Conservation (phyloP, 2,797 vertebrate species). For the Morelia viridis region DNA sequence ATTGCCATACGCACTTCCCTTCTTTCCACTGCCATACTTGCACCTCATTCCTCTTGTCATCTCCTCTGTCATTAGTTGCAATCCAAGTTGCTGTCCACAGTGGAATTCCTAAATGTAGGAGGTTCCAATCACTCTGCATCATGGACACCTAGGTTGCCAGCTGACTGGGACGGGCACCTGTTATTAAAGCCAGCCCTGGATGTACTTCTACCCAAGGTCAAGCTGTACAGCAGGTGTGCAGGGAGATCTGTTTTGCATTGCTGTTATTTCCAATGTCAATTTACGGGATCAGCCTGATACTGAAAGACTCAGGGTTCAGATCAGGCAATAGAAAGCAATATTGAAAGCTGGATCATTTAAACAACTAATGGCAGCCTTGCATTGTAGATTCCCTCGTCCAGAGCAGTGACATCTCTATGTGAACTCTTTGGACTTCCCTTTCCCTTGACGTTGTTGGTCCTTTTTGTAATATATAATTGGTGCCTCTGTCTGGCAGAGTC, state of each 20-base stretch:
- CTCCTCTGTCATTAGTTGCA: constrained; percentile 18
- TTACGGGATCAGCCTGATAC: constrained; percentile 41
- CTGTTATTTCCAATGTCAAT: constrained; percentile 37
- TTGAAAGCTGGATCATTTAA: constrained; percentile 55
- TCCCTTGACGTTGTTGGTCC: constrained; percentile 74
- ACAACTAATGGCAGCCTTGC: constrained; percentile 33
- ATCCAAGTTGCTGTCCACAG: constrained; percentile 9
- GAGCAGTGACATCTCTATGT: constrained; percentile 68
- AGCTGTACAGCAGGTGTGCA: constrained; percentile 27
- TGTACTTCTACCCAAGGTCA: background rate
- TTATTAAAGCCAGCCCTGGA: background rate
- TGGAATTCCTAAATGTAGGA: constrained; percentile 15
- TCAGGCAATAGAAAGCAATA: constrained; percentile 38
- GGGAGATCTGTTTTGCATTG: constrained; percentile 52
- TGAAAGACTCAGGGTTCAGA: constrained; percentile 22
- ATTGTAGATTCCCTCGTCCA: constrained; percentile 49
- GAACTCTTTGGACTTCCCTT: constrained; percentile 71
- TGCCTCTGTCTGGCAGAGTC: constrained; percentile 84
- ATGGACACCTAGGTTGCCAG: background rate
- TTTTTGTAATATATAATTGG: constrained; percentile 76
- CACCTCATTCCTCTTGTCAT: constrained; percentile 27
- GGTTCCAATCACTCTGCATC: background rate
- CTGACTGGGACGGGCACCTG: background rate
- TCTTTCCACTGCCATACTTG: constrained; percentile 20
- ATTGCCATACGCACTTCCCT: constrained; percentile 6